A percentile compares a stretch with the other conserved stretches of the same genome.
Evolutionary conservation across 2,888 invertebrate genomes (phyloP).

Genomic region (Prionchulus punctatus): DNA sequence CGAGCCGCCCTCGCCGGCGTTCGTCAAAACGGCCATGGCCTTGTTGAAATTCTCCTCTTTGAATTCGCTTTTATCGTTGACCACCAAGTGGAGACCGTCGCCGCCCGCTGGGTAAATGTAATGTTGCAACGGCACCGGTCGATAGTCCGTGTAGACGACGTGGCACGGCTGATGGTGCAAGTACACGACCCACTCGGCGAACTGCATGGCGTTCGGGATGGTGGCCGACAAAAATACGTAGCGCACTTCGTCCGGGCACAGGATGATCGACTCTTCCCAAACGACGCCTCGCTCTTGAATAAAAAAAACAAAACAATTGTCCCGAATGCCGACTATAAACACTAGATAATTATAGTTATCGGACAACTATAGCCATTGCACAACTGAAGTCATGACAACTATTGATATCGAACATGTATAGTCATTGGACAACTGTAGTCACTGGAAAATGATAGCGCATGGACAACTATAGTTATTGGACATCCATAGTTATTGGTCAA

Average conservation of each 20-base stretch:
- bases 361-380: not conserved
- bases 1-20: constrained; percentile 55
- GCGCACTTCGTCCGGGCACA: constrained; percentile 89
- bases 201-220: constrained; percentile 91
- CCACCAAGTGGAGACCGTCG: constrained; percentile 39
- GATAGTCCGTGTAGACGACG: constrained; percentile 93
- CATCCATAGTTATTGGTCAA: no score
- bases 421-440: no score
- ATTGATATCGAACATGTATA: no score
- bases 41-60: constrained; percentile 91
- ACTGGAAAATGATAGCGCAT: no score
- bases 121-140: constrained; percentile 93
- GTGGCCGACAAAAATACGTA: constrained; percentile 98
- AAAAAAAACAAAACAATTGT: not conserved
- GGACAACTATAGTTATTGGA: no score
- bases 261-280: constrained; percentile 96
- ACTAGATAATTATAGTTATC: no score
- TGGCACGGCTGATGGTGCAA: constrained; percentile 85
- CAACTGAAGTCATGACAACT: no score
- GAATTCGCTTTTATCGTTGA: constrained; percentile 51
- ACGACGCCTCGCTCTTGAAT: constrained; percentile 78
- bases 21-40: constrained; percentile 73
- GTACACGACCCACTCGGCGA: constrained; percentile 48
- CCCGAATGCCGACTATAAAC: not conserved
- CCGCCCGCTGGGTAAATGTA: constrained; percentile 93